These are phyloP conservation scores for Ficedula albicollis DNA, from an alignment of 2,797 vertebrate species.

Conservation along the genomic window DNA sequence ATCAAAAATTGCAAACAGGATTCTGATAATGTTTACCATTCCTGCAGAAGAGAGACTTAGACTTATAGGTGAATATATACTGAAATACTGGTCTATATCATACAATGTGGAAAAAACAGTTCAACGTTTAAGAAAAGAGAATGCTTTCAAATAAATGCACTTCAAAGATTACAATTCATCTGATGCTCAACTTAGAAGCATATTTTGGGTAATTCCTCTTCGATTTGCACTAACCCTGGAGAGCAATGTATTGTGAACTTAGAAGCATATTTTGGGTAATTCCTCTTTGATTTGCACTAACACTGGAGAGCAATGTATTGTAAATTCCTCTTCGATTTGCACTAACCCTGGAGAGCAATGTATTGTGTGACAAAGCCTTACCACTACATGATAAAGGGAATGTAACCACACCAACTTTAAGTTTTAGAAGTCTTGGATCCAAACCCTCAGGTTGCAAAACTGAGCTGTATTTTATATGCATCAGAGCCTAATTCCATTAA, in stretches of 20 bases:
- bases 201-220: neutral
- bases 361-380: neutral
- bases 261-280: too few relatives aligned
- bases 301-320: too few relatives aligned
- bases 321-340: neutral
- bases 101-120: neutral
- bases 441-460: neutral
- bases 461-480: constrained; percentile 26
- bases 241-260: neutral
- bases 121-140: neutral
- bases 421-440: neutral
- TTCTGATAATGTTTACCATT: neutral
- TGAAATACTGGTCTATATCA: neutral
- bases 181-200: neutral
- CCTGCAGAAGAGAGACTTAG: neutral
- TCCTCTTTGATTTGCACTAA: too few relatives aligned
- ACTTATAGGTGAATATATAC: neutral
- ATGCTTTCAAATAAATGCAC: neutral
- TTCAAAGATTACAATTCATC: neutral
- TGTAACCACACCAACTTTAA: neutral
- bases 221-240: neutral
- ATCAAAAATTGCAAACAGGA: neutral
- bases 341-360: neutral
- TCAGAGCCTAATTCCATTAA: constrained; percentile 49
- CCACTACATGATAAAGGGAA: neutral